These are phyloP conservation scores for Dreissena polymorpha DNA, from an alignment of 1,140 invertebrate species.

Conservation along the genomic window DNA sequence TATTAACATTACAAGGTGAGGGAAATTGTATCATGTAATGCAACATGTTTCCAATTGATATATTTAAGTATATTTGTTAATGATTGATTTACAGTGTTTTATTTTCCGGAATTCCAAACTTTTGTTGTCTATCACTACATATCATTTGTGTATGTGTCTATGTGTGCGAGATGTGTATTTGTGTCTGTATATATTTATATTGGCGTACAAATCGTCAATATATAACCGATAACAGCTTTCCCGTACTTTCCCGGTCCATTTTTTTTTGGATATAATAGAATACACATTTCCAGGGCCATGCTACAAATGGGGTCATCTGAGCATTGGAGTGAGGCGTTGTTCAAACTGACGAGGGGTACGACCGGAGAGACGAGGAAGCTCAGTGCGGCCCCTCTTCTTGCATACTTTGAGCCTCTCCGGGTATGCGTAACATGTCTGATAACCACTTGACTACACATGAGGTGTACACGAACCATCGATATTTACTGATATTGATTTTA, in stretches of 20 bases:
- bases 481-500: not conserved
- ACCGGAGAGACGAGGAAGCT: constrained; percentile 21
- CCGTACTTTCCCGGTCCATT: not conserved
- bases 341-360: constrained; percentile 26
- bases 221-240: not conserved
- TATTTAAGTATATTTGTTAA: too few species aligned
- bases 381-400: constrained; percentile 6
- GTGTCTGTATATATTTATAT: not conserved
- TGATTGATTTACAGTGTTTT: too few species aligned
- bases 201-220: not conserved
- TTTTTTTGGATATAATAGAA: not conserved
- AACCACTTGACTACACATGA: not conserved
- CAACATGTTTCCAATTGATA: too few species aligned
- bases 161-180: not conserved
- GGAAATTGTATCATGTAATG: too few species aligned
- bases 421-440: not conserved
- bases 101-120: not conserved
- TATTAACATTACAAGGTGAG: too few species aligned
- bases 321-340: constrained; percentile 37
- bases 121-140: not conserved
- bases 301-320: constrained; percentile 32
- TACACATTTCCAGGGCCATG: constrained; percentile 19
- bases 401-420: constrained; percentile 32
- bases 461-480: not conserved
- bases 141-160: not conserved